Conservation (phyloP, 1,140 invertebrate genomes). For the Lutraria rhynchaena region DNA sequence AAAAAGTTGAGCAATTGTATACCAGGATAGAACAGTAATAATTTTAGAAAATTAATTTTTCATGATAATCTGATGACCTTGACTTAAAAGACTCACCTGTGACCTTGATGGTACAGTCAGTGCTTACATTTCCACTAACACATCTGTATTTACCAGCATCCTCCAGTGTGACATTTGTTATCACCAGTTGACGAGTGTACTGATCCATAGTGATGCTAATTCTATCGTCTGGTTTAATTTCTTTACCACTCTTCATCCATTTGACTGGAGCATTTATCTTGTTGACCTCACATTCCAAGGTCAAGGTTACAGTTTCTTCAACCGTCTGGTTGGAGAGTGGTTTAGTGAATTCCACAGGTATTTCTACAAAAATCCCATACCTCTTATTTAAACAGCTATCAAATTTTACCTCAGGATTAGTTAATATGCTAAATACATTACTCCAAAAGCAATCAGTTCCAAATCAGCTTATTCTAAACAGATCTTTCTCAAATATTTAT, state of each 20-base stretch:
- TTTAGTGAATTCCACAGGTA: slow-evolving; percentile 63
- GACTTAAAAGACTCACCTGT: slow-evolving; percentile 72
- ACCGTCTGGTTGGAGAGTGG: slow-evolving; percentile 67
- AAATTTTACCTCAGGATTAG: too few species aligned
- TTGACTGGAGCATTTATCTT: slow-evolving; percentile 61
- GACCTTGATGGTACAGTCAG: slow-evolving; percentile 72
- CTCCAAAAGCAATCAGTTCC: too few species aligned
- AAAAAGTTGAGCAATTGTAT: too few species aligned
- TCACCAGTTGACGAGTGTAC: slow-evolving; percentile 73
- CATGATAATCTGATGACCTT: too few species aligned
- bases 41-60: too few species aligned
- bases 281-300: slow-evolving; percentile 62
- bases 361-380: slow-evolving; percentile 63
- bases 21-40: too few species aligned
- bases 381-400: too few species aligned
- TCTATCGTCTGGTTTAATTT: slow-evolving; percentile 85
- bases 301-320: slow-evolving; percentile 43
- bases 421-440: too few species aligned
- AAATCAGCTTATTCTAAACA: too few species aligned
- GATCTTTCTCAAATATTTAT: too few species aligned
- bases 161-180: slow-evolving; percentile 71
- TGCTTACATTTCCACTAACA: slow-evolving; percentile 73
- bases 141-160: slow-evolving; percentile 76
- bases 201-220: slow-evolving; percentile 84
- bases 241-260: slow-evolving; percentile 95